Evolutionary conservation across 37 sponge, comb jelly and placozoan species (phyloP), one percentile per base, ranked within the genome.

Genomic region (Halisarca cf. caerulea): DNA sequence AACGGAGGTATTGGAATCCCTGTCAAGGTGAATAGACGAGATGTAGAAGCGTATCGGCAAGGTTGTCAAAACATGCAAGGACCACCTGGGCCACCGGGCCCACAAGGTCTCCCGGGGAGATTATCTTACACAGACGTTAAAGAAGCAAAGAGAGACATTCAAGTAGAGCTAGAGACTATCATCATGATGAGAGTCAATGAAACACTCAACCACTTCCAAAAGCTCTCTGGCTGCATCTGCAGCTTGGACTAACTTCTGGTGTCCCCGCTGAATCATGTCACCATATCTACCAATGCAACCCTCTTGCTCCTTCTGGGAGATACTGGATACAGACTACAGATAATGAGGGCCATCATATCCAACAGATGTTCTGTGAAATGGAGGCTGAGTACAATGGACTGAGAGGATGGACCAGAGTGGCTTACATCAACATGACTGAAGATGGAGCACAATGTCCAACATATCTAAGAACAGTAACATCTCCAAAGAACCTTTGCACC

Each of bases 351-450:
- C 39, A 14, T 8, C 24, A 74, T 20, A 37, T 3, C 42, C 11
- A 23, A 37, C 24, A 74, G 77, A 37, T 41, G 2, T 74, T n/a
- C 45, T 74, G 77, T 40, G 77, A 74, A n/a, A 39, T 74, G 77
- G 44, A 74, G 43, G 36, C 77, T 24, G 9, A 3, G 25, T 37
- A 74, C 45, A 36, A 37, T 25, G 42, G 43, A 35, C 17, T 41
- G 23, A 74, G 6, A 24, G 51, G 51, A 47, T 86, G 87, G 87
- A 80, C 30, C 32, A 80, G 87, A 37, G 55, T 80, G 14, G 87
- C 43, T 14, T 71, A 78, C 43, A 38, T 86, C 42, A 68, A 86
- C 45, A 86, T 80, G 71, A 86, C 81, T 27, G 81, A 86, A 41
- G 39, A 66, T 0, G 18, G 41, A 23, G 66, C 38, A 24, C 35